These are phyloP conservation scores for Aegithalos caudatus DNA, from an alignment of 2,113 vertebrate genomes.

Conservation along the genomic window DNA sequence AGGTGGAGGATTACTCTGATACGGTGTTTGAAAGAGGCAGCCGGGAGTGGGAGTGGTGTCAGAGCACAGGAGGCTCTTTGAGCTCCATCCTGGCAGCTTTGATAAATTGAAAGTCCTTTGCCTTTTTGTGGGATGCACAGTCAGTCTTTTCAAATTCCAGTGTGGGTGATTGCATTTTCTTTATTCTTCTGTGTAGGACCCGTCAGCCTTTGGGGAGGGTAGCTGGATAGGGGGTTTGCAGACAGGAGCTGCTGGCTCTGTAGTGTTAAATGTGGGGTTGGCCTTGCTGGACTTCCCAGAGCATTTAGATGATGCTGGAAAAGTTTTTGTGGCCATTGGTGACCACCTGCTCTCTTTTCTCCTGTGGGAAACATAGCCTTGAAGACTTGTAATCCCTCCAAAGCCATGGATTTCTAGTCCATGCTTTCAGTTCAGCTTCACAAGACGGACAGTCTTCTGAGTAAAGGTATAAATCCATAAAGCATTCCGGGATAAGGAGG, in stretches of 20 bases:
- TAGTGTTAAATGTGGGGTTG: neutral
- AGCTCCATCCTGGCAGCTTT: neutral
- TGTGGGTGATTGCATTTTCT: neutral
- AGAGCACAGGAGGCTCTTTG: neutral
- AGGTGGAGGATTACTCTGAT: neutral
- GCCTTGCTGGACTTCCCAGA: neutral
- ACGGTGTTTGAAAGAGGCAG: neutral
- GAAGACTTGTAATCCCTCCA: neutral
- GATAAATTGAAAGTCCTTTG: neutral
- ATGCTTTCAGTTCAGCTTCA: neutral
- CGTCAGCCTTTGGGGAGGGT: neutral
- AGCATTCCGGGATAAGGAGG: neutral
- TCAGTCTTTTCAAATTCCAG: neutral
- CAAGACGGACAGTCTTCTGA: neutral
- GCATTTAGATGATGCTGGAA: neutral
- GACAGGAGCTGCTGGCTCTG: neutral
- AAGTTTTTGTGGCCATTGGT: neutral
- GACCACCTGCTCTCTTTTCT: neutral
- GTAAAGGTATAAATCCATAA: neutral
- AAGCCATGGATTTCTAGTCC: neutral
- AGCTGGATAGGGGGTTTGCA: neutral
- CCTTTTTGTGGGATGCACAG: neutral
- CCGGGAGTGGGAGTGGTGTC: fast-evolving
- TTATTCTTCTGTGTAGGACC: neutral
- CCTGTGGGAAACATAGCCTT: fast-evolving